Evolutionary conservation across 2,797 vertebrate genomes (phyloP), one percentile per base, ranked within the genome.

Genomic region (Antrozous pallidus): DNA sequence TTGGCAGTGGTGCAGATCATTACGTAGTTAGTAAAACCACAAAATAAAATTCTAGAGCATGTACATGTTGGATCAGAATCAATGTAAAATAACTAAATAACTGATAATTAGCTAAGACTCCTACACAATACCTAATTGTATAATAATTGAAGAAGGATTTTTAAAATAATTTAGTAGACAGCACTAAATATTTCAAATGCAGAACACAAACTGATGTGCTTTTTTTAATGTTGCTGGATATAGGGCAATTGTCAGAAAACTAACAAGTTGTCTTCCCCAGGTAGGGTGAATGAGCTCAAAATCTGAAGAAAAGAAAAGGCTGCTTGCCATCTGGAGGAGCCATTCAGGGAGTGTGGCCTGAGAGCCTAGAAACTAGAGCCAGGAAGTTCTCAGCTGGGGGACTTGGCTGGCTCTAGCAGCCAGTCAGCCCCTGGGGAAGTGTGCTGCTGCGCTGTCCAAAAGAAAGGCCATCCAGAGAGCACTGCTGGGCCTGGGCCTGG

Each of bases 21-120:
- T 94, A 94, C 78, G 71, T 96, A 78, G 91, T 89, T 95, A 94
- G 91, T 93, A 70, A 96, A 96, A 91, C 83, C 85, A 89, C 84
- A 96, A 88, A 95, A 93, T 94, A 88, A 96, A 96, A 69, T 67
- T 92, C 79, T 94, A 77, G 75, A 58, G 69, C 94, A 90, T 93
- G 90, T 87, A 87, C 74, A 45, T 71, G 75, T 92, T 97, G 96
- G 96, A 96, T 83, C 40, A 91, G 78, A 95, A 83, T 96, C 86
- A 93, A 69, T 88, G 81, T 67, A 20, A 65, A 65, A 33, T 65
- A 65, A 63, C 61, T 93, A 84, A 88, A 93, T 94, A 96, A 90
- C 95, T 91, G 78, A 80, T 96, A 95, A 96, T 97, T 96, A 96
- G 67, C 20, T 96, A 94, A 94, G 91, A 94, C 65, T 96, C 51